phyloP scores from a whole-genome alignment of 1,140 invertebrate genomes.

The Apis cerana region DNA sequence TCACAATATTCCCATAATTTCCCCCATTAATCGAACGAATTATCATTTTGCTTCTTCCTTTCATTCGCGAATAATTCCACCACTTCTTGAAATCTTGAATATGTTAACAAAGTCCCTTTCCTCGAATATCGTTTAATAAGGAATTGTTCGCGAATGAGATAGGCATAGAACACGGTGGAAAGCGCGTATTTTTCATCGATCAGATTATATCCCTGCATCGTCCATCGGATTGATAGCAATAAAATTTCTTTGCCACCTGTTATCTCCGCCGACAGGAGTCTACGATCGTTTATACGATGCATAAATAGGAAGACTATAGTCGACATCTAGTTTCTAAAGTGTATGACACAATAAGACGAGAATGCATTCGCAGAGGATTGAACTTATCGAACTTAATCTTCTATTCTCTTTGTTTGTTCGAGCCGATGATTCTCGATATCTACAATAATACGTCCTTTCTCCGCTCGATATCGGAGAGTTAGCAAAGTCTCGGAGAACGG shows the following conservation, averaged over 20 bases:
- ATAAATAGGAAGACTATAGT: constrained; percentile 3
- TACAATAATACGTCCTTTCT: neutral
- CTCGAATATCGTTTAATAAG: neutral
- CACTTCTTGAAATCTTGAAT: neutral
- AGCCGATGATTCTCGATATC: neutral
- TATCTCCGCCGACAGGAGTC: neutral
- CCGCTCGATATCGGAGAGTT: neutral
- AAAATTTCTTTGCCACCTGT: neutral
- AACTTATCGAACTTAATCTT: neutral
- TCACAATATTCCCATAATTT: constrained; percentile 1
- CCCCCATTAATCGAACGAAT: neutral
- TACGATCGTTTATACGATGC: neutral
- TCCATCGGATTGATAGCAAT: neutral
- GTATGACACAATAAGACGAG: neutral
- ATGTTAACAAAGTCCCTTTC: neutral
- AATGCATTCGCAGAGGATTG: neutral
- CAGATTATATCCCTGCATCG: neutral
- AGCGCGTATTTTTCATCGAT: neutral
- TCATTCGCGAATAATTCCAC: neutral
- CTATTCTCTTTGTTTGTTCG: neutral
- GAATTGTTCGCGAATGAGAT: neutral
- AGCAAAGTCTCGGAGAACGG: neutral
- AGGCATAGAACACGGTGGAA: too few relatives aligned
- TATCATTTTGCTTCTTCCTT: neutral
- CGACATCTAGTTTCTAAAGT: constrained; percentile 1